Conservation (phyloP, 2,888 invertebrate genomes). For the Linyphia triangularis region DNA sequence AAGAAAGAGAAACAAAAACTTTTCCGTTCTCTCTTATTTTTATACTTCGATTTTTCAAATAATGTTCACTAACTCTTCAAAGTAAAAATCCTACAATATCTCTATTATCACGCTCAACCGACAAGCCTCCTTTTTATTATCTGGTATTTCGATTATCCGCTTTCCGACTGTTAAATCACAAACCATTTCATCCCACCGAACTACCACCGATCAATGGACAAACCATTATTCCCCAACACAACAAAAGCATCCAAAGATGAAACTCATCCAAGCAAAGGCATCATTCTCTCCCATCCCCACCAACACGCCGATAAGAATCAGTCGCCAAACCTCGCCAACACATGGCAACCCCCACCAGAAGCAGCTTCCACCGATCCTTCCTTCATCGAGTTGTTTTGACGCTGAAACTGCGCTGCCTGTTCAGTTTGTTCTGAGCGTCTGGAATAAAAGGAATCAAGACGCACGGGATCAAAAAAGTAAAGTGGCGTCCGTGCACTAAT, state of each 20-base stretch:
- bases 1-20: too few species aligned
- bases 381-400: conserved; percentile 34
- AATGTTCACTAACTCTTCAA: too few species aligned
- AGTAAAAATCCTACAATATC: too few species aligned
- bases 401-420: conserved; percentile 21
- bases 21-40: too few species aligned
- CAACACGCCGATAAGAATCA: too few species aligned
- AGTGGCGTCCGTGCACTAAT: conserved; percentile 34
- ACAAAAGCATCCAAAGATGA: neutral
- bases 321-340: too few species aligned
- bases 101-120: too few species aligned
- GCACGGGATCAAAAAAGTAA: neutral
- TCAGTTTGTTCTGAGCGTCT: conserved; percentile 2
- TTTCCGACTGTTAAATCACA: neutral
- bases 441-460: neutral
- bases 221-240: conserved; percentile 3
- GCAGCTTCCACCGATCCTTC: conserved; percentile 16
- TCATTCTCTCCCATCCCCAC: neutral
- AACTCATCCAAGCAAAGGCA: neutral
- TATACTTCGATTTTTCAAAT: too few species aligned
- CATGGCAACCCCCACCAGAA: neutral
- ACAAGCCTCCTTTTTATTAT: neutral
- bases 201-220: neutral
- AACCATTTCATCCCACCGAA: neutral
- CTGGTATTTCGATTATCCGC: neutral